Base-by-base conservation (phyloP, 2,113 vertebrate genomes). In the Semnopithecus entellus region DNA sequence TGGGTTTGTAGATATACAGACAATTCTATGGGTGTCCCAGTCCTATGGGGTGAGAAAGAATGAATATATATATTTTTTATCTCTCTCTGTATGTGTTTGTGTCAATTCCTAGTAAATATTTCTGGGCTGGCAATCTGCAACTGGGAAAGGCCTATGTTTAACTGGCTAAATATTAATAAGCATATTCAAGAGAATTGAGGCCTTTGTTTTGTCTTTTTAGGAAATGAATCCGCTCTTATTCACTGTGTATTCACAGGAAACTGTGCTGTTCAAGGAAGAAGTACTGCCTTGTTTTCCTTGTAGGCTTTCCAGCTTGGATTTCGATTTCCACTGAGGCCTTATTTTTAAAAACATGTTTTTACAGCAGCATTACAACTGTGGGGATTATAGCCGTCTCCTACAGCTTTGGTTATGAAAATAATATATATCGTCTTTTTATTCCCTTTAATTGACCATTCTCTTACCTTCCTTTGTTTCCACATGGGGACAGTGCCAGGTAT, bases 311-410 rank as follows among this genome's bases (percentile, higher is more conserved):
- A 87, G 75, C 66, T 72, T 83, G 70, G 57, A 78, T 72, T 92
- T 91, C 25, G 78, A 55, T 87, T 95, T 97, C 91, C 88, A 82
- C n/a, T 6, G 87, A 81, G 86, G 40, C 66, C 80, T 90, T 81
- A 72, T 68, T 96, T 95, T 96, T 55, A 73, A 90, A 95, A 97
- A 81, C 95, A 84, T 89, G 80, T 95, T 94, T 97, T 86, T 83
- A 57, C 27, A 83, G 87, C 88, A 76, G 48, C 75, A 30, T 84
- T 70, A 61, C 68, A 87, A 30, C 73, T 68, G 61, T 72, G 76
- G 86, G 76, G 89, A 76, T 80, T 17, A 78, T 25, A 35, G 52
- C 57, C 8, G n/a, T 52, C 83, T 81, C 78, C 83, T 72, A 25
- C 22, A 85, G 50, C 25, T 79, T 88, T 50, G 50, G 27, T 95